Percentiles rank a stretch among this genome's conserved stretches.
Evolutionary conservation across 2,797 vertebrate genomes (phyloP).

Genomic region (Gallirallus australis): DNA sequence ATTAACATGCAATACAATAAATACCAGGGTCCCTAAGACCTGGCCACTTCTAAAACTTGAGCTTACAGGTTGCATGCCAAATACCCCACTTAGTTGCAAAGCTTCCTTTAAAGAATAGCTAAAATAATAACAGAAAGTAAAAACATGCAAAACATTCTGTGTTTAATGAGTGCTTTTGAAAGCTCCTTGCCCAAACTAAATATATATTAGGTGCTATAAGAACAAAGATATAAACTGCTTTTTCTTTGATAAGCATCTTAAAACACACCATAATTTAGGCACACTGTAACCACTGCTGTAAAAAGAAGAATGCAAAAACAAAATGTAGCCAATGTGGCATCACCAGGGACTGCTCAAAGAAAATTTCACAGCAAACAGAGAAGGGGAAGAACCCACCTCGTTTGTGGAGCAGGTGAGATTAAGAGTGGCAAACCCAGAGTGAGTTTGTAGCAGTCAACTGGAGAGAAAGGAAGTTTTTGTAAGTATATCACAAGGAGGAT

Average conservation of each 20-base stretch:
- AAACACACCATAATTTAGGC: not conserved
- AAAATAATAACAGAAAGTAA: constrained; percentile 28
- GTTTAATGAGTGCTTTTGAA: not conserved
- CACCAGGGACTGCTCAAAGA: not conserved
- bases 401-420: fast-evolving
- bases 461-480: not conserved
- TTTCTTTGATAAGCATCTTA: constrained; percentile 38
- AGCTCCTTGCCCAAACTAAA: not conserved
- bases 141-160: not conserved
- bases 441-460: not conserved
- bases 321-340: fast-evolving
- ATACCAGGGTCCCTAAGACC: not conserved
- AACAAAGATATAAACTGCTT: constrained; percentile 36
- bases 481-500: not conserved
- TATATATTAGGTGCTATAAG: not conserved
- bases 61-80: not conserved
- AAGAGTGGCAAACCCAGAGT: not conserved
- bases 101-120: constrained; percentile 12
- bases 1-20: not conserved
- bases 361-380: not conserved
- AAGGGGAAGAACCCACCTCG: not conserved
- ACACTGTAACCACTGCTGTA: not conserved
- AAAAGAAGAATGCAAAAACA: not conserved
- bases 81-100: constrained; percentile 33
- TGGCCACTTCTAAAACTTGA: constrained; percentile 28